Conservation (phyloP, 2,888 invertebrate genomes). For the Dasypolia templi region DNA sequence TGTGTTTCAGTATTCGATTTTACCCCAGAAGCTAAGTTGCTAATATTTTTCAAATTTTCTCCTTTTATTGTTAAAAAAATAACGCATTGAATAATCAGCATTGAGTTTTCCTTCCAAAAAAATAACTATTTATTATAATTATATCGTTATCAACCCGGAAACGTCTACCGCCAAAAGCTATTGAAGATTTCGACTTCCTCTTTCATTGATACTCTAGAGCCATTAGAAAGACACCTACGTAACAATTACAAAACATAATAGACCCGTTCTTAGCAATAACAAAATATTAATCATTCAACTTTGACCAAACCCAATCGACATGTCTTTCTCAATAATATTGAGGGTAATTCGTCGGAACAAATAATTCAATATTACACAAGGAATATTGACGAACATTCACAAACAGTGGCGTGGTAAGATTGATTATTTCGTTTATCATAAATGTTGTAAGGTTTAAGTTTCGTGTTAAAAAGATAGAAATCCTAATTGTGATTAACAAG, state of each 20-base stretch:
- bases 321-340: not conserved
- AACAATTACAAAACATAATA: not conserved
- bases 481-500: too few species aligned
- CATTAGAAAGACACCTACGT: not conserved
- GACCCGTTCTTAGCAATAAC: not conserved
- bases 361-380: slow-evolving; percentile 36
- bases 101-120: not conserved
- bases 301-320: slow-evolving; percentile 4
- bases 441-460: not conserved
- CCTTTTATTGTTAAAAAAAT: not conserved
- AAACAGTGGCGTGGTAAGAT: slow-evolving; percentile 38
- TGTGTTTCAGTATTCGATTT: not conserved
- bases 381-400: slow-evolving; percentile 49
- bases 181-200: not conserved
- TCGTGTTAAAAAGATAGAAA: not conserved
- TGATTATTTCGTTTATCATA: not conserved
- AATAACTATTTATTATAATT: too few species aligned
- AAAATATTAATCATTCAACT: not conserved
- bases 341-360: slow-evolving; percentile 18
- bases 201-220: not conserved
- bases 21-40: not conserved
- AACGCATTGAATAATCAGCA: not conserved
- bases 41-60: not conserved
- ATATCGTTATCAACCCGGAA: not conserved
- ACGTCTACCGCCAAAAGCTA: not conserved